phyloP scores from a whole-genome alignment of 2,113 vertebrate genomes.

The Xiphophorus hellerii region DNA sequence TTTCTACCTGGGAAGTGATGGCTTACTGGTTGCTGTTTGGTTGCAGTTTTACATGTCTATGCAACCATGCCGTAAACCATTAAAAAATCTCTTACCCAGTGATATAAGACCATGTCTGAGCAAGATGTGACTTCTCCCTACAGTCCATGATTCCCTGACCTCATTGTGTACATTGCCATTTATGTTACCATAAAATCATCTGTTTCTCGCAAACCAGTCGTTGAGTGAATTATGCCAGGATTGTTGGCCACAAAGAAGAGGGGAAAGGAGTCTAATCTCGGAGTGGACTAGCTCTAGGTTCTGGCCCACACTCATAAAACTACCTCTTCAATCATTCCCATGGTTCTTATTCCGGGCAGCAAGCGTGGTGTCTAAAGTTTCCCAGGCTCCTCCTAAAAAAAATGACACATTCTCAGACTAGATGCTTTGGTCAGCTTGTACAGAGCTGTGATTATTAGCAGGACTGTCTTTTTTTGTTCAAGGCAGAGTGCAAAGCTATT shows the following conservation, averaged over 20 bases:
- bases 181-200: slow-evolving; percentile 65
- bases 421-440: slow-evolving; percentile 73
- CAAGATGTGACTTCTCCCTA: slow-evolving; percentile 50
- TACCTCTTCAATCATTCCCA: slow-evolving; percentile 72
- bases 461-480: slow-evolving; percentile 57
- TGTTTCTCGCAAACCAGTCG: slow-evolving; percentile 61
- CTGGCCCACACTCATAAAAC: slow-evolving; percentile 64
- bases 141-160: slow-evolving; percentile 54
- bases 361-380: slow-evolving; percentile 74
- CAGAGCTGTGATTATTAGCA: slow-evolving; percentile 81
- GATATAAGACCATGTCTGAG: slow-evolving; percentile 39
- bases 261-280: slow-evolving; percentile 49
- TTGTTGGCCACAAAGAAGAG: slow-evolving; percentile 43
- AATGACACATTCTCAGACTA: slow-evolving; percentile 78
- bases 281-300: slow-evolving; percentile 61
- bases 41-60: slow-evolving; percentile 19
- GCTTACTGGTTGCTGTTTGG: slow-evolving; percentile 7
- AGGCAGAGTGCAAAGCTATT: slow-evolving; percentile 63
- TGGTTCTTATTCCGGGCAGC: slow-evolving; percentile 75
- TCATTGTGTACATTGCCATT: slow-evolving; percentile 58
- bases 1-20: not conserved
- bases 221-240: slow-evolving; percentile 68
- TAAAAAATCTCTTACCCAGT: slow-evolving; percentile 1
- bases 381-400: slow-evolving; percentile 81
- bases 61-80: slow-evolving; percentile 28